Evolutionary conservation across 2,888 invertebrate genomes (phyloP), one percentile per base, ranked within the genome.

Genomic region (Willowsia nigromaculata): DNA sequence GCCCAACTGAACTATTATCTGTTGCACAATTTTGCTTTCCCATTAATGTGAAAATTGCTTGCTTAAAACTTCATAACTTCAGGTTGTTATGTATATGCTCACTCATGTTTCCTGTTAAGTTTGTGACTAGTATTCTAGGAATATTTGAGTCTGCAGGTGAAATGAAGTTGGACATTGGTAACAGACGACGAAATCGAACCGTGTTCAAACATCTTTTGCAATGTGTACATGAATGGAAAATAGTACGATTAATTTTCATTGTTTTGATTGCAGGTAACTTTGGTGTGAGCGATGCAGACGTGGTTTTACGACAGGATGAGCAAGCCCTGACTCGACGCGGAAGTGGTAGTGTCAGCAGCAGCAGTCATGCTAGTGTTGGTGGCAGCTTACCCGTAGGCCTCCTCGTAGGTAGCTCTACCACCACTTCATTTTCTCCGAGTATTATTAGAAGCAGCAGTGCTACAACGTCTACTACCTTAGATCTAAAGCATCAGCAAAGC

Each of bases 211-310:
- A n/a, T n/a, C n/a, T n/a, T n/a, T n/a, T n/a, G n/a, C 37, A 37
- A 43, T 4, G 47, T n/a, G 25, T 11, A n/a, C 11, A 37, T 22
- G 15, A 65, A 65, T 9, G n/a, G 30, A 40, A 40, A 71, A 71
- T 40, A 71, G 2, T 40, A 6, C 3, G 30, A 1, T n/a, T n/a
- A n/a, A 7, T 33, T 65, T 13, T 37, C 40, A 6, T 71, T 9
- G 37, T 37, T 71, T 56, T 83, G 40, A 37, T 71, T 81, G 30
- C 90, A 92, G 92, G 91, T 22, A 91, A 91, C 83, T 92, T 92
- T 78, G 91, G 92, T 37, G 91, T 91, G 87, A 92, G 92, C 76
- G 92, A 92, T 90, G 91, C 92, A 11, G 92, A 92, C 85, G 90
- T 90, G 74, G 90, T 89, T 18, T 83, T 91, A 76, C 89, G 89